Evolutionary conservation across 1,140 invertebrate genomes (phyloP).

Genomic region (Tetramorium alpestre): DNA sequence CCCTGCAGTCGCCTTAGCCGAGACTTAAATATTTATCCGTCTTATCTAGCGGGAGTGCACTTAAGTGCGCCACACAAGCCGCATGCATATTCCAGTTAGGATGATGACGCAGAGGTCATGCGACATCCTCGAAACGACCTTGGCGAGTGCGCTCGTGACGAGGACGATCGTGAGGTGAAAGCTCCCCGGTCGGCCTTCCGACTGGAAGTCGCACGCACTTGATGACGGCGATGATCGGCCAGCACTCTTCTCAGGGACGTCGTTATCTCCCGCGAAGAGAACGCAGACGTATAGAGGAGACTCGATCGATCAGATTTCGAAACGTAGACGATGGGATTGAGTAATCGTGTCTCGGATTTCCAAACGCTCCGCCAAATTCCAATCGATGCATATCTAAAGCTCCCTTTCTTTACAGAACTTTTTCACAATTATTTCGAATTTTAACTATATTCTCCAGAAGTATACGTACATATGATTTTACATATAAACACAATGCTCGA

Average conservation of each 20-base stretch:
- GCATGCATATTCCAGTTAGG: slow-evolving; percentile 62
- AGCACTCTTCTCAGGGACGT: slow-evolving; percentile 28
- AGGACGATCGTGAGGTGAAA: slow-evolving; percentile 70
- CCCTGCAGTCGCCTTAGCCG: neutral
- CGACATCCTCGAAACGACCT: slow-evolving; percentile 71
- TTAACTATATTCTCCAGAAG: neutral
- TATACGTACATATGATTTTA: neutral
- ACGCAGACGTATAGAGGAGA: neutral
- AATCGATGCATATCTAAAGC: neutral
- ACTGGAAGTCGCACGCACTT: slow-evolving; percentile 52
- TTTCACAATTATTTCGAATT: neutral
- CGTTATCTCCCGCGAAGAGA: slow-evolving; percentile 20
- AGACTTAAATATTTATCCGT: slow-evolving; percentile 64
- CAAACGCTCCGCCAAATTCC: neutral
- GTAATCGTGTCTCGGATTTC: neutral
- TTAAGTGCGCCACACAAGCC: neutral
- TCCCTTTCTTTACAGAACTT: neutral
- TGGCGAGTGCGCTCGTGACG: slow-evolving; percentile 61
- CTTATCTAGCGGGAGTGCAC: slow-evolving; percentile 6
- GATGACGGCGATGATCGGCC: slow-evolving; percentile 46
- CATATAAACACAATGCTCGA: neutral
- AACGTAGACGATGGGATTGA: neutral
- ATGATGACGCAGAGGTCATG: slow-evolving; percentile 67
- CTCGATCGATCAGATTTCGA: neutral
- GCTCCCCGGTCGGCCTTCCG: slow-evolving; percentile 63